Base-by-base conservation (phyloP, 2,888 invertebrate genomes). In the Capitulum mitella region DNA sequence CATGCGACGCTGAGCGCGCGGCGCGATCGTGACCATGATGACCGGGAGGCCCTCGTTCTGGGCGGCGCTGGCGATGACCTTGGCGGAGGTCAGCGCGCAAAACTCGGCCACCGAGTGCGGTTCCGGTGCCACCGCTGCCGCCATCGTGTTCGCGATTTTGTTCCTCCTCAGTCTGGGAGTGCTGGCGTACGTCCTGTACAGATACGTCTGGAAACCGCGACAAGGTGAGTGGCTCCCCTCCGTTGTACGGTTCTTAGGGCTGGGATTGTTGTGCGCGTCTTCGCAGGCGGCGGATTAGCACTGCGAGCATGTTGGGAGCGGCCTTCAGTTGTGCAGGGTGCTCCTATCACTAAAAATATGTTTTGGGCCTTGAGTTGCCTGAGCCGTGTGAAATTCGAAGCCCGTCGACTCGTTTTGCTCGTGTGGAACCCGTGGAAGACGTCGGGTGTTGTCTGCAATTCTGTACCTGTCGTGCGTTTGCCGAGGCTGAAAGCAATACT, bases 101-200 rank as follows among this genome's bases (percentile, higher is more conserved):
- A 12, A 40, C 40, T 16, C 22, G 16, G 6, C 61, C 32, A 12
- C 61, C 16, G 70, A 70, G 70, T 70, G 70, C 40, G 70, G 70
- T 26, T 70, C 70, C 1, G 70, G 70, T 40, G 70, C 70, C 70
- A 1, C 70, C 26, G 70, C 70, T 0, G 70, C 70, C 40, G 70
- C 70, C 40, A 19, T 70, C 26, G 70, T 40, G 70, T 70, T 70
- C 26, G 70, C 70, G 6, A 26, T 70, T 26, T 34, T 70, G 40
- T 70, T 70, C 26, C 70, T 70, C 40, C 70, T 70, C 40, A 12
- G 26, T 26, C 26, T 70, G 0, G 70, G 22, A 5, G 70, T 26
- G 22, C 70, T 70, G 37, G 70, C 40, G 40, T 26, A 34, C 37
- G 70, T 70, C 40, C 70, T 70, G 26, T 70, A 70, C 70, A 70